Evolutionary conservation across 2,797 vertebrate genomes (phyloP), one percentile per base, ranked within the genome.

Genomic region (Gadopsis marmoratus): DNA sequence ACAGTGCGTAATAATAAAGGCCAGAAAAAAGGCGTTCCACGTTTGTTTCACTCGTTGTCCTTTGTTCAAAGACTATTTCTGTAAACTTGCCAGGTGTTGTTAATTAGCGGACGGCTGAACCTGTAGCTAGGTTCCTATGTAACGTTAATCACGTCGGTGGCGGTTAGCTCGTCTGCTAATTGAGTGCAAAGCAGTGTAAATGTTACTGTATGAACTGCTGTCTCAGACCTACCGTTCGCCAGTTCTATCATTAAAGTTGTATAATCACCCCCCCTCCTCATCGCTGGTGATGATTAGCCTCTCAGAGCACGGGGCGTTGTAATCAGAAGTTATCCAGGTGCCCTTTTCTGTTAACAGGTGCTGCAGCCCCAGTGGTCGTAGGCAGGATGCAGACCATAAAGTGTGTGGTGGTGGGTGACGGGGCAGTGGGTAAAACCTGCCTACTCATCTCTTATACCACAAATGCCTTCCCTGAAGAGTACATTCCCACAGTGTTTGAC

Each of bases 311-410:
- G 35, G n/a, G 35, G 45, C 26, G 14, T 4, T 67, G 16, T 16
- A 26, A 47, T 51, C 50, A 19, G 11, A 54, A 69, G 53, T 85
- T 63, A 85, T 21, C 48, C 74, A 85, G 83, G 61, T 86, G 45
- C 48, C 8, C 50, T 77, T 76, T 66, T 71, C 7, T 91, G 66
- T 87, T 83, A 66, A 72, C 86, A 96, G 95, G 94, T 95, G 92
- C 93, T 92, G 91, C 93, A 94, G 93, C 90, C 92, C 86, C 89
- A 93, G 93, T 93, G 94, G 93, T 95, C 92, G 92, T 92, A 94
- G 94, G 86, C 96, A 98, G 95, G 86, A 98, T 98, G 97, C 97
- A 98, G 96, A 98, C 96, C 5, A 98, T 98, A 91, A 99, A 97
- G 95, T 99, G 97, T 64, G 97, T 99, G 73, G 97, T 98, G 29